Percentiles rank a stretch among this genome's conserved stretches.
phyloP scores from a whole-genome alignment of 2,113 vertebrate species.

The Cyprinodon brontotheroides region DNA sequence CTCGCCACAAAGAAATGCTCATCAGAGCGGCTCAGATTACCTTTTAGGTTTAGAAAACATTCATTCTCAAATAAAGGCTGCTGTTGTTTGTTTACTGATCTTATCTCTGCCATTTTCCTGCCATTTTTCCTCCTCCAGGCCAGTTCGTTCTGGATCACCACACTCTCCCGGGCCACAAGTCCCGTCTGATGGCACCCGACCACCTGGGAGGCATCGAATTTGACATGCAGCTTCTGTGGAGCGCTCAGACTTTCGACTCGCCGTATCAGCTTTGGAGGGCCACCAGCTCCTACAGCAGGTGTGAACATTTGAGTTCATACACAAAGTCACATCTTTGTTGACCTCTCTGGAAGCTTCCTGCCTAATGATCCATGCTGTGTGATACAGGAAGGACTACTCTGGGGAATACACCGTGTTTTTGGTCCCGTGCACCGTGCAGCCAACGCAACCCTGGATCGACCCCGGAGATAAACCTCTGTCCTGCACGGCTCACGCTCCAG shows the following conservation, averaged over 20 bases:
- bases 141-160: slow-evolving; percentile 96
- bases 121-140: slow-evolving; percentile 74
- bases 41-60: neutral
- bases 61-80: neutral
- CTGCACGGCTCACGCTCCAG: slow-evolving; percentile 93
- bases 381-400: slow-evolving; percentile 92
- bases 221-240: slow-evolving; percentile 94
- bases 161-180: slow-evolving; percentile 91
- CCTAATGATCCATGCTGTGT: neutral
- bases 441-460: slow-evolving; percentile 93
- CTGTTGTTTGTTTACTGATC: neutral
- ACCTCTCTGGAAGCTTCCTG: neutral
- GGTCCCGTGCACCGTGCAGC: slow-evolving; percentile 95
- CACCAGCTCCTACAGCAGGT: slow-evolving; percentile 98
- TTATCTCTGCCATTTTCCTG: neutral
- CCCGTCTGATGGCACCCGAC: slow-evolving; percentile 89
- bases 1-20: neutral
- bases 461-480: slow-evolving; percentile 92
- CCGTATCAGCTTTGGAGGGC: slow-evolving; percentile 98
- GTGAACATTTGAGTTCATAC: neutral
- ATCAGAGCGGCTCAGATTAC: neutral
- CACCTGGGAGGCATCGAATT: slow-evolving; percentile 96
- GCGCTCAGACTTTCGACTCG: slow-evolving; percentile 94
- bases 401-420: slow-evolving; percentile 93
- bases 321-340: neutral